Percentiles rank a stretch among this genome's conserved stretches.
Evolutionary conservation across 2,888 invertebrate genomes (phyloP).

Genomic region (Zygothrica quintamaculata): DNA sequence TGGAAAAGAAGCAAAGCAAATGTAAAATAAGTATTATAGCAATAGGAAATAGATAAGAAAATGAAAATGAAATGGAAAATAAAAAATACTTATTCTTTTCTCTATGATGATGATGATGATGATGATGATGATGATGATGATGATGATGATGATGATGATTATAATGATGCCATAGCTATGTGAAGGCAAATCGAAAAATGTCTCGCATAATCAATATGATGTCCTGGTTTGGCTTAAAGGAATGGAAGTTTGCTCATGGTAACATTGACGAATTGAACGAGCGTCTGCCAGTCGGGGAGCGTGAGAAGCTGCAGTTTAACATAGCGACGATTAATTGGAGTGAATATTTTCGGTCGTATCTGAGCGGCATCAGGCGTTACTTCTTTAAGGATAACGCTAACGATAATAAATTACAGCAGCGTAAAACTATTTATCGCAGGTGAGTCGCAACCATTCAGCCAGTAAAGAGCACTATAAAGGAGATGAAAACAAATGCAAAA

Average conservation of each 20-base stretch:
- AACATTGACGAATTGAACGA: constrained; percentile 83
- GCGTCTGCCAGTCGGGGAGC: constrained; percentile 70
- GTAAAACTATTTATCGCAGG: constrained; percentile 83
- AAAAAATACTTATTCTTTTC: no score
- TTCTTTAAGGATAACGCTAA: constrained; percentile 89
- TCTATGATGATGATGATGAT: no score
- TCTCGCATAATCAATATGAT: constrained; percentile 84
- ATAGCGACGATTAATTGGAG: constrained; percentile 88
- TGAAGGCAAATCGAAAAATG: constrained; percentile 83
- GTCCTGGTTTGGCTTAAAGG: constrained; percentile 84
- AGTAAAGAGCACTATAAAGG: no score
- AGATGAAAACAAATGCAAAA: background rate
- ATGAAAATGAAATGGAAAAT: no score
- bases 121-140: no score
- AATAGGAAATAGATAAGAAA: no score
- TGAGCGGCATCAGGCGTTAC: constrained; percentile 88
- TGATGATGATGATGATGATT: no score
- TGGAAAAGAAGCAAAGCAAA: constrained; percentile 4
- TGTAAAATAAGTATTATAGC: no score
- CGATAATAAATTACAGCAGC: constrained; percentile 80
- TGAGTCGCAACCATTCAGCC: no score
- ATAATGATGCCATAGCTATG: constrained; percentile 80
- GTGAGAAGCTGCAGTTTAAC: constrained; percentile 85
- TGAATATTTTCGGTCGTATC: constrained; percentile 88
- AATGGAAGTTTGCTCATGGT: constrained; percentile 83